Percentiles rank a stretch among this genome's conserved stretches.
Conservation (phyloP, 2,888 invertebrate species). For the Caenorhabditis zanzibari region DNA sequence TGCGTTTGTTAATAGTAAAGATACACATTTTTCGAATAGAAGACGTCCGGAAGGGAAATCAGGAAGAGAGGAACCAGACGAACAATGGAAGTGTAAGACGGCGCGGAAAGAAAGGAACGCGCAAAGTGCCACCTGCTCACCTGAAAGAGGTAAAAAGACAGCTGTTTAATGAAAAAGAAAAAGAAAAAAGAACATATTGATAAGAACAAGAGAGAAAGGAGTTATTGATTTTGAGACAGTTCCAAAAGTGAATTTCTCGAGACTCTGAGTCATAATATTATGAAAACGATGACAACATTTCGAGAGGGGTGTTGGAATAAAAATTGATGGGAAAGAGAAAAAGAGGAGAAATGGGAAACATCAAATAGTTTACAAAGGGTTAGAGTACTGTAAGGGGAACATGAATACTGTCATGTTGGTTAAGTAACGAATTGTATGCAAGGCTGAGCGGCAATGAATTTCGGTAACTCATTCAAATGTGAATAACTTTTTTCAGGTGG, state of each 20-base stretch:
- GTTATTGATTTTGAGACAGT: slow-evolving; percentile 12
- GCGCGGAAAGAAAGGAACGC: slow-evolving; percentile 29
- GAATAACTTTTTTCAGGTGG: no score
- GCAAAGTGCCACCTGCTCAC: slow-evolving; percentile 31
- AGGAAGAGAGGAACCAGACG: not conserved
- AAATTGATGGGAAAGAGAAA: not conserved
- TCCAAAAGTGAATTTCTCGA: not conserved
- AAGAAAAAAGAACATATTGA: slow-evolving; percentile 13
- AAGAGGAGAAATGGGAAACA: no score
- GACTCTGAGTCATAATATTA: slow-evolving; percentile 1
- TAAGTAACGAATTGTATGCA: no score
- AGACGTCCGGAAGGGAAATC: slow-evolving; percentile 15
- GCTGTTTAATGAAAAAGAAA: slow-evolving; percentile 1
- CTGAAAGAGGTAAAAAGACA: slow-evolving; percentile 33
- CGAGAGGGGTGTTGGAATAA: not conserved
- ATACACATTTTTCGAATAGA: slow-evolving; percentile 24
- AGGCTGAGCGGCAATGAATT: no score
- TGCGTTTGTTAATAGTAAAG: no score
- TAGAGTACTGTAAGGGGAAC: no score
- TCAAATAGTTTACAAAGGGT: no score
- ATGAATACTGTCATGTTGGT: no score
- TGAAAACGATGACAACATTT: not conserved
- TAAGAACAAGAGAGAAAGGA: not conserved
- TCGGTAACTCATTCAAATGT: no score
- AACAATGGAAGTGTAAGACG: slow-evolving; percentile 21